Percentiles rank a stretch among this genome's conserved stretches.
Evolutionary conservation across 2,113 vertebrate genomes (phyloP).

Genomic region (Myiozetetes cayanensis): DNA sequence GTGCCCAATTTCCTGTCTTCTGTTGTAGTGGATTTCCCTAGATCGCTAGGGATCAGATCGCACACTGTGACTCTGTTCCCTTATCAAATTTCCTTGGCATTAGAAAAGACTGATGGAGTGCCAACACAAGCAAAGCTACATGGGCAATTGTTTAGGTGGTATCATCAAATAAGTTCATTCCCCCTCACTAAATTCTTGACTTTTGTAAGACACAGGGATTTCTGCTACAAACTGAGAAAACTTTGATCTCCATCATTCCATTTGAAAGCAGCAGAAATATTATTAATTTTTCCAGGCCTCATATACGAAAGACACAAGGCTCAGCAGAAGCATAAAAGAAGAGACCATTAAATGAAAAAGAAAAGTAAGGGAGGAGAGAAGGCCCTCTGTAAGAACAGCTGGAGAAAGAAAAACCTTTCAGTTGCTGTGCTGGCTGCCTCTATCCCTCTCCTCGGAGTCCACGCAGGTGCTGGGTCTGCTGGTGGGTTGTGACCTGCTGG

Average conservation of each 20-base stretch:
- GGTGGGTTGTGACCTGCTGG: rapidly evolving
- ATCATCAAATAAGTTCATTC: neutral
- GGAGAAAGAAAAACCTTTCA: neutral
- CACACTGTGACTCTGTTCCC: neutral
- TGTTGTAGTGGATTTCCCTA: neutral
- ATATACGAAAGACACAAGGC: neutral
- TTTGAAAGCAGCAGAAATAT: neutral
- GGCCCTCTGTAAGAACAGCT: neutral
- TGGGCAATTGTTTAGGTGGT: neutral
- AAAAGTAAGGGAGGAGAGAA: neutral
- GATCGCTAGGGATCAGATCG: neutral
- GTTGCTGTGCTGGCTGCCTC: neutral
- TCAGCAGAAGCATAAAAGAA: neutral
- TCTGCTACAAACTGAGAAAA: neutral
- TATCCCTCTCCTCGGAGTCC: neutral
- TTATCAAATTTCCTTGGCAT: neutral
- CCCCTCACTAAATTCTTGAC: neutral
- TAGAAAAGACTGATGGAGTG: neutral
- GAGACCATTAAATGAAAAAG: neutral
- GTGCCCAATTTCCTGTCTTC: neutral
- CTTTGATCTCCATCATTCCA: neutral
- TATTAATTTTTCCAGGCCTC: neutral
- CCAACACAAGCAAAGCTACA: neutral
- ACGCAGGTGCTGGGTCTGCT: rapidly evolving
- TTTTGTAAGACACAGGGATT: neutral